A percentile compares a stretch with the other conserved stretches of the same genome.
phyloP scores from a whole-genome alignment of 2,888 invertebrate species.

The Perdita meconis region DNA sequence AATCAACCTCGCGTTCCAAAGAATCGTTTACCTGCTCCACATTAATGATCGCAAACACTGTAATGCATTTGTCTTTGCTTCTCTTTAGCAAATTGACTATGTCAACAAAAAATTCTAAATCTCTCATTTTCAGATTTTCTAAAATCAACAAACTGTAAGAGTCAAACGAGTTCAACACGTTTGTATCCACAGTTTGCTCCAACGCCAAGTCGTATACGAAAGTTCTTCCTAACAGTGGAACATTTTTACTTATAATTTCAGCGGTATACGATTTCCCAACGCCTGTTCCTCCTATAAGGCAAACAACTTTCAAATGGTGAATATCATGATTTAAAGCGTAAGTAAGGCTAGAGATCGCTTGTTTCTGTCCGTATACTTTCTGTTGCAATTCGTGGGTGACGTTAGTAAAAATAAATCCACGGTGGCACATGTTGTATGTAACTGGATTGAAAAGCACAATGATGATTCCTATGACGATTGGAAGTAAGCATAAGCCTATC shows the following conservation, averaged over 20 bases:
- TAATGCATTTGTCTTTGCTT: conserved; percentile 65
- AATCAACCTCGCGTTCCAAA: conserved; percentile 63
- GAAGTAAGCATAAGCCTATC: conserved; percentile 50
- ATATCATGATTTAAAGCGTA: conserved; percentile 56
- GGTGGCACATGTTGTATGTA: conserved; percentile 56
- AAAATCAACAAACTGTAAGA: conserved; percentile 76
- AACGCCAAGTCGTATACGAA: conserved; percentile 72
- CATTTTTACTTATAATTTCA: conserved; percentile 75
- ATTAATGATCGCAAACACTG: conserved; percentile 76
- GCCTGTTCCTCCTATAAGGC: conserved; percentile 79
- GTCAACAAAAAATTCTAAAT: conserved; percentile 66
- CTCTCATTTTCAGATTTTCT: conserved; percentile 76
- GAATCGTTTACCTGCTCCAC: conserved; percentile 67
- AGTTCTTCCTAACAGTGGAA: conserved; percentile 60
- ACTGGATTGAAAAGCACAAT: conserved; percentile 43
- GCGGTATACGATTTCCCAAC: conserved; percentile 80
- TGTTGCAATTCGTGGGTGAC: conserved; percentile 67
- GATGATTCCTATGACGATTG: conserved; percentile 47
- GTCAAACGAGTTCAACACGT: conserved; percentile 61
- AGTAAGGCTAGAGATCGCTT: conserved; percentile 66
- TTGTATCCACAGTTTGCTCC: conserved; percentile 41
- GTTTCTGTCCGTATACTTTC: conserved; percentile 76
- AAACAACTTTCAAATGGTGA: conserved; percentile 69
- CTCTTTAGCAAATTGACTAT: conserved; percentile 49
- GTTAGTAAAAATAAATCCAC: conserved; percentile 66